Evolutionary conservation across 2,113 vertebrate genomes (phyloP), one percentile per base, ranked within the genome.

Genomic region (Sakesphorus luctuosus): DNA sequence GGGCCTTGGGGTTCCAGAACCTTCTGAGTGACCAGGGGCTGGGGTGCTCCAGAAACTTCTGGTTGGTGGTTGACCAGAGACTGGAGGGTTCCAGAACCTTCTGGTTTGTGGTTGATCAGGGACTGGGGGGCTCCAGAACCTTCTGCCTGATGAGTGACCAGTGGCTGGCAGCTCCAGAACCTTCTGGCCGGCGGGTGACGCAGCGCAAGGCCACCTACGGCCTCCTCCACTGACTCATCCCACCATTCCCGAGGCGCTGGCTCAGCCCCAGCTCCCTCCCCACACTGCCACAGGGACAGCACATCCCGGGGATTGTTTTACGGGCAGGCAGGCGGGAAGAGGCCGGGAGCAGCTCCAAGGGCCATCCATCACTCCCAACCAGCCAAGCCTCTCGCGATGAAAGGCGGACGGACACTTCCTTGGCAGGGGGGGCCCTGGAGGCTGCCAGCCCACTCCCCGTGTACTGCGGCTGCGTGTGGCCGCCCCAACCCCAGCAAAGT

Each of bases 341-440:
- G 87, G 36, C 84, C 3, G 83, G 96, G 96, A 92, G 53, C 62
- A 8, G 18, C 83, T 93, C 93, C 96, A 96, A 78, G 71, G 35
- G 5, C 67, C 77, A 93, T 94, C 88, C 91, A 92, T 96, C 96
- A 96, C 33, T 43, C 69, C 56, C 82, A 93, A 77, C 1, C 72
- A 73, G 76, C 76, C 49, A 0, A 61, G 36, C 44, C 88, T 47
- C 71, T 47, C 4, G 4, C 36, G 8, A 75, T 7, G 46, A 75
- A 35, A 66, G 75, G 61, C 53, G 7, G 35, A 9, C 0, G 8
- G 92, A 77, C 68, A 7, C 8, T 33, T 63, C 67, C 63, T 9
- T 55, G 94, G 90, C 53, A 2, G 10, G 38, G 25, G 38, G 35
- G 2, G 26, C 9, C 10, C 6, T 0, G 23, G 4, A 17, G 11